These are phyloP conservation scores for Echinops telfairi DNA, from an alignment of 2,113 vertebrate species.

Conservation along the genomic window DNA sequence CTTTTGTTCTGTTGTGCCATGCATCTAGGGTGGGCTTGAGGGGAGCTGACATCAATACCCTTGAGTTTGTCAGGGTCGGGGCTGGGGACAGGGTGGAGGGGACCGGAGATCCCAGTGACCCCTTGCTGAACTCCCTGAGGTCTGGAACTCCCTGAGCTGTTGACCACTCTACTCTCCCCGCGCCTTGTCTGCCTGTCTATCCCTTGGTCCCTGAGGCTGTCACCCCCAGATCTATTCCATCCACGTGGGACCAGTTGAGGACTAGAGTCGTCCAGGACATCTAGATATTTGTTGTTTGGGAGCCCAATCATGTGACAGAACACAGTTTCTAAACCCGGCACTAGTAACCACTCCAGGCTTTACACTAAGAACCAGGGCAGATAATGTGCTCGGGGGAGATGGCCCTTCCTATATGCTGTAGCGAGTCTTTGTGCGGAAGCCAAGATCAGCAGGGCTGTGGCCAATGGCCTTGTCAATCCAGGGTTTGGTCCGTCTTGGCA, in stretches of 20 bases:
- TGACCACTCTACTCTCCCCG: not conserved
- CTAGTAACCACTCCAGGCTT: too few relatives aligned
- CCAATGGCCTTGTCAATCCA: not conserved
- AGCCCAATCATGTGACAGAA: not conserved
- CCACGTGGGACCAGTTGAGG: not conserved
- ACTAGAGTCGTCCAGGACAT: too few relatives aligned
- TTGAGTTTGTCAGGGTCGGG: not conserved
- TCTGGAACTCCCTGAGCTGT: not conserved
- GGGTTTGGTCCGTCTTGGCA: not conserved
- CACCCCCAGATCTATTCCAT: not conserved
- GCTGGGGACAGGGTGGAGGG: not conserved
- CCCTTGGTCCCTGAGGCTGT: not conserved
- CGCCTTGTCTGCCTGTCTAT: not conserved
- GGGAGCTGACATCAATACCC: not conserved
- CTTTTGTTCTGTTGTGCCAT: not conserved
- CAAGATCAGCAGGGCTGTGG: not conserved
- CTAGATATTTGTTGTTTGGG: not conserved
- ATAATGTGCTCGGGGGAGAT: rapidly evolving
- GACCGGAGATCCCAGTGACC: not conserved
- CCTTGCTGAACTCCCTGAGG: not conserved
- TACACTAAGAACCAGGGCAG: too few relatives aligned
- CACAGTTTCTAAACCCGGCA: not conserved
- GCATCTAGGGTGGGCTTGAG: not conserved
- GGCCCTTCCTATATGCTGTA: not conserved
- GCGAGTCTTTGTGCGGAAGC: not conserved